These are phyloP conservation scores for Leptoclinus maculatus DNA, from an alignment of 2,797 vertebrate species.

Conservation along the genomic window DNA sequence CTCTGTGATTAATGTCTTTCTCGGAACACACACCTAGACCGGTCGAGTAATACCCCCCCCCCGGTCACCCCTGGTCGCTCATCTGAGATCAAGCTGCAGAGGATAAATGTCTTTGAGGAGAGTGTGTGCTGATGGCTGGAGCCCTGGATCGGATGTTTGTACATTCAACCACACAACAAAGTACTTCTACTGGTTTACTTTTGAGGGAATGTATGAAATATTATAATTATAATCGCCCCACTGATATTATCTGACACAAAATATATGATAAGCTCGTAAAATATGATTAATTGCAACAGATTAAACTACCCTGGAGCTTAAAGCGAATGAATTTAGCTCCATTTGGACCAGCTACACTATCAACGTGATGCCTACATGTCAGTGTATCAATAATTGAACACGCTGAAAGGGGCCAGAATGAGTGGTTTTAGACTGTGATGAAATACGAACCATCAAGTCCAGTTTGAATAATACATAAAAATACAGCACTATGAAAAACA, in stretches of 20 bases:
- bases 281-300: background rate
- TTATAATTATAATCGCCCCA: background rate
- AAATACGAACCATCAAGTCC: background rate
- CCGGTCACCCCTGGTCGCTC: conserved; percentile 48
- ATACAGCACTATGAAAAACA: background rate
- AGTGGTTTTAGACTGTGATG: background rate
- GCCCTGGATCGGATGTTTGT: conserved; percentile 23
- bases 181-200: background rate
- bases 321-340: background rate
- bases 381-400: conserved; percentile 20
- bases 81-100: conserved; percentile 58
- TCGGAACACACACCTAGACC: conserved; percentile 71
- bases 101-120: conserved; percentile 61
- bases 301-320: background rate
- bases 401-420: background rate
- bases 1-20: conserved; percentile 62
- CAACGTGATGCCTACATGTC: conserved; percentile 6
- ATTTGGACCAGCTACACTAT: conserved; percentile 1
- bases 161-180: background rate
- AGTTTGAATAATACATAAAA: background rate
- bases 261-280: background rate
- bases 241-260: background rate
- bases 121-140: conserved; percentile 55
- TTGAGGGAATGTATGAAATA: background rate
- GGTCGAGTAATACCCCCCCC: conserved; percentile 55